phyloP scores from a whole-genome alignment of 1,140 invertebrate genomes.

The Anoplophora glabripennis region DNA sequence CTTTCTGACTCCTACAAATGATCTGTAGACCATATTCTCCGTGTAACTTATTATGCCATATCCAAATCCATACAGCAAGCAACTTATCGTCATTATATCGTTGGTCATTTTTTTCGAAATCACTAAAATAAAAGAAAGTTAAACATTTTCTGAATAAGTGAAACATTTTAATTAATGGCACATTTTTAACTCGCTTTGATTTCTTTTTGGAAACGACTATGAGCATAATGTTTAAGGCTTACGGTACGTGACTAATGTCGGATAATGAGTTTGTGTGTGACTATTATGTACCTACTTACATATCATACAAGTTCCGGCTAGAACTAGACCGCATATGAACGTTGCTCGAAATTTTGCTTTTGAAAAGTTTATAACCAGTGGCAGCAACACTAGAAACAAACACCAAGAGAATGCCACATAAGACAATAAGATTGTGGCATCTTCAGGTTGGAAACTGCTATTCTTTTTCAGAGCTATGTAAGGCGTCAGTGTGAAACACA shows the following conservation, averaged over 20 bases:
- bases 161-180: no score
- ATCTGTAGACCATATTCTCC: conserved; percentile 28
- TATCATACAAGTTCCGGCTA: conserved; percentile 32
- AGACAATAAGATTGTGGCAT: conserved; percentile 33
- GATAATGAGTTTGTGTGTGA: no score
- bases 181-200: no score
- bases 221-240: no score
- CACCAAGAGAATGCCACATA: conserved; percentile 37
- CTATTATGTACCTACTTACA: conserved; percentile 27
- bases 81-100: conserved; percentile 35
- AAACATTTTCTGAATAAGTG: no score
- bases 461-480: conserved; percentile 27
- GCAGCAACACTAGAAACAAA: conserved; percentile 34
- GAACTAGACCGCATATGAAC: conserved; percentile 29
- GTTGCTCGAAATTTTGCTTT: conserved; percentile 22
- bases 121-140: conserved; percentile 28
- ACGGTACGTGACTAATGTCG: no score
- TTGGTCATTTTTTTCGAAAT: conserved; percentile 28
- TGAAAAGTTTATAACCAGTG: conserved; percentile 27
- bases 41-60: conserved; percentile 32
- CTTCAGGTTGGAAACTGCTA: conserved; percentile 16
- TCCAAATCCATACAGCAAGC: conserved; percentile 35
- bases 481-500: conserved; percentile 26
- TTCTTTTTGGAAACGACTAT: no score
- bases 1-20: conserved; percentile 28